These are phyloP conservation scores for Danio aesculapii DNA, from an alignment of 2,797 vertebrate genomes.

Conservation along the genomic window DNA sequence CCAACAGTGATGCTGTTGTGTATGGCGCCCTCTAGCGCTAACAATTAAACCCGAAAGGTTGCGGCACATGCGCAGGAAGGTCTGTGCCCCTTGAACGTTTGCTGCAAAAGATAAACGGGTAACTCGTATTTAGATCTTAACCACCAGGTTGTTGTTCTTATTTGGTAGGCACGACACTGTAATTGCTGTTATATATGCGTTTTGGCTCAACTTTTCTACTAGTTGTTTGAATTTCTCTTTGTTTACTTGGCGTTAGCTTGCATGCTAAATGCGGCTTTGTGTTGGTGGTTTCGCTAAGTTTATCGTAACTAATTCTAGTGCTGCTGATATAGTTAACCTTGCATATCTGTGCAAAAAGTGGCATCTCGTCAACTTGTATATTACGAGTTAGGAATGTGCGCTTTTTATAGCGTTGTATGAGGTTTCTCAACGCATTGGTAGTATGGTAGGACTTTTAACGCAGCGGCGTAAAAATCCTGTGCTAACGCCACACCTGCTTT, in stretches of 20 bases:
- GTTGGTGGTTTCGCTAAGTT: neutral
- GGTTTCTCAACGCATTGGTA: neutral
- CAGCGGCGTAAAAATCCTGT: neutral
- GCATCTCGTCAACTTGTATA: neutral
- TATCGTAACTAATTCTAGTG: neutral
- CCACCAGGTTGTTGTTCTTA: too few relatives aligned
- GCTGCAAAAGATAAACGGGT: neutral
- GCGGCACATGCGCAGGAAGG: slow-evolving; percentile 13
- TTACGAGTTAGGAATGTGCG: neutral
- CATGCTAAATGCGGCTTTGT: slow-evolving; percentile 16
- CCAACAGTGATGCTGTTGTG: neutral
- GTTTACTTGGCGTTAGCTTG: neutral
- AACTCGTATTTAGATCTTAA: neutral
- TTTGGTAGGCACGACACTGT: accelerated
- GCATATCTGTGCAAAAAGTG: neutral
- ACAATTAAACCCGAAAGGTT: too few relatives aligned
- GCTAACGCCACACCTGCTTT: neutral
- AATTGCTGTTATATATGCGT: too few relatives aligned
- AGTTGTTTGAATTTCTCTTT: neutral
- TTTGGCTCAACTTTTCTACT: neutral
- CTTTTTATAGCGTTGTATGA: neutral
- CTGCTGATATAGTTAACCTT: neutral
- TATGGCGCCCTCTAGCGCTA: slow-evolving; percentile 3
- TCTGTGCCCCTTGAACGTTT: too few relatives aligned
- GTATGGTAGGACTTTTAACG: neutral